Evolutionary conservation across 2,888 invertebrate genomes (phyloP), one percentile per base, ranked within the genome.

Genomic region (Hirtodrosophila cameraria): DNA sequence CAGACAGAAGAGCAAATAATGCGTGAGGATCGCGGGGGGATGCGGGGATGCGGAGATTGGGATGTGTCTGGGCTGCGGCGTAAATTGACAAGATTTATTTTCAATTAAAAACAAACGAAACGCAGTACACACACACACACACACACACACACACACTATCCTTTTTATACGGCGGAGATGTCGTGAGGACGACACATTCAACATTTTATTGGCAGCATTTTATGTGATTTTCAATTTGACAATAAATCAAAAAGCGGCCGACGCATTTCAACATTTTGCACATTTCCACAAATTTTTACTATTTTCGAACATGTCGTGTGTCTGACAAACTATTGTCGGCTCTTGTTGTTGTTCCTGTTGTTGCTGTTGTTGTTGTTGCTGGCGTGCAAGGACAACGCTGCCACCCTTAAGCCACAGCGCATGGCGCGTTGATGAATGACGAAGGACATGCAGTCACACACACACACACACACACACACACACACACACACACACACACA

Each of bases 81-180:
- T 70, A 85, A 85, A 85, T 86, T 82, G 85, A 79, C 77, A 81
- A 88, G 86, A 88, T 88, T 88, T 87, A 88, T 87, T 80, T 88
- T 88, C 86, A 88, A 88, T 87, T 87, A 79, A 88, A 86, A 84
- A 61, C 78, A 73, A 68, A 70, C 70, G 57, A 63, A 63, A 63
- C 33, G 63, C 46, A 49, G 48, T 43, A 48, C 52, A 52, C 72
- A 58, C 73, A 75, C 80, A n/a, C n/a, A n/a, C n/a, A n/a, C n/a
- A n/a, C n/a, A n/a, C n/a, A n/a, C n/a, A n/a, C 45, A 48, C 52
- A 52, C 72, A 58, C 73, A 75, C 80, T 86, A 84, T 83, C 81
- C 75, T 72, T 66, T 55, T 61, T 49, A 50, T n/a, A n/a, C n/a
- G 31, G 12, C 11, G 2, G 18, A 12, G 23, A 35, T 54, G 58